phyloP scores from a whole-genome alignment of 2,888 invertebrate species.

The Callosobruchus maculatus region DNA sequence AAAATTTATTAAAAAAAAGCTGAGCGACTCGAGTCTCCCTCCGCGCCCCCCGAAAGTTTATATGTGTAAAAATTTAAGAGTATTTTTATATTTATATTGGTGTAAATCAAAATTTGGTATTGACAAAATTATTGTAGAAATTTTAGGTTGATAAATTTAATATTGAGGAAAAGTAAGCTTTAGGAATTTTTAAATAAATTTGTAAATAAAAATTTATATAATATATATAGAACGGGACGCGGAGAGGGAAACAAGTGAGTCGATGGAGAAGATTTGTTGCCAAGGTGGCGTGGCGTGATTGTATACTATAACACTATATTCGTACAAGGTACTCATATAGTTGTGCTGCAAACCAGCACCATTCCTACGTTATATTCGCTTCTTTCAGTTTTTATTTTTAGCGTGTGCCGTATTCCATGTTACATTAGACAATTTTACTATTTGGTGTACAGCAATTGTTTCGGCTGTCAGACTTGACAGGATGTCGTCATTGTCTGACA shows the following conservation, averaged over 20 bases:
- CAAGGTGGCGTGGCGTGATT: slow-evolving; percentile 44
- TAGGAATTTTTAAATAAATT: slow-evolving; percentile 67
- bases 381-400: slow-evolving; percentile 41
- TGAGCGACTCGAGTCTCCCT: slow-evolving; percentile 16
- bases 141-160: slow-evolving; percentile 50
- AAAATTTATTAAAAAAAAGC: slow-evolving; percentile 36
- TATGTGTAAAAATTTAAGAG: slow-evolving; percentile 53
- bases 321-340: slow-evolving; percentile 51
- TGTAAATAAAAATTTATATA: slow-evolving; percentile 65
- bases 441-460: slow-evolving; percentile 54
- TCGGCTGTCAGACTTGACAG: slow-evolving; percentile 36
- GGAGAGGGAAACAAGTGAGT: slow-evolving; percentile 25
- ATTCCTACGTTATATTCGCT: slow-evolving; percentile 44
- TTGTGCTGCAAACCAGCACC: slow-evolving; percentile 44
- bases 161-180: slow-evolving; percentile 56
- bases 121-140: slow-evolving; percentile 51
- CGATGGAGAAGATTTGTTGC: background rate
- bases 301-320: slow-evolving; percentile 50
- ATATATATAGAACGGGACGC: slow-evolving; percentile 54
- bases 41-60: slow-evolving; percentile 43
- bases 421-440: slow-evolving; percentile 54
- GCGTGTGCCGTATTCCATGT: slow-evolving; percentile 53
- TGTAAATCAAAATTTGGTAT: slow-evolving; percentile 54
- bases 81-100: slow-evolving; percentile 54
- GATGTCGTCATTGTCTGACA: slow-evolving; percentile 23